These are phyloP conservation scores for Sebastes taczanowskii DNA, from an alignment of 2,797 vertebrate genomes.

Conservation along the genomic window DNA sequence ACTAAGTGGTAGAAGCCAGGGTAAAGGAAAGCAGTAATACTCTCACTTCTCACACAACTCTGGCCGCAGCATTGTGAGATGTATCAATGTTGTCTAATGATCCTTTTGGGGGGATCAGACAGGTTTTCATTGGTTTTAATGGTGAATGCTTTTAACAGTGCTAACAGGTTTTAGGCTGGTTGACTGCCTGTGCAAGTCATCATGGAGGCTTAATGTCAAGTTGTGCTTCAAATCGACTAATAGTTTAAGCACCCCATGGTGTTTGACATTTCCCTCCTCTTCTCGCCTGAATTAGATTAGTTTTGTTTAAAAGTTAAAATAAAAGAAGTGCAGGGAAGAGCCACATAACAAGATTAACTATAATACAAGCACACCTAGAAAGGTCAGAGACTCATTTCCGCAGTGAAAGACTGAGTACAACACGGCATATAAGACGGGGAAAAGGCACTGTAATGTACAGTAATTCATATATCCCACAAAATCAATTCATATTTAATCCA, in stretches of 20 bases:
- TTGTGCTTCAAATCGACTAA: not conserved
- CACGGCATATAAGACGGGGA: not conserved
- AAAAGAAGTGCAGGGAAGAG: not conserved
- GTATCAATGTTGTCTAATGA: not conserved
- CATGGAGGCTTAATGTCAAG: constrained; percentile 19
- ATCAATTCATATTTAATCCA: no score
- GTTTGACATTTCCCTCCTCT: constrained; percentile 23
- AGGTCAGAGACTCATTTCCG: constrained; percentile 22
- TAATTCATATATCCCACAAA: no score
- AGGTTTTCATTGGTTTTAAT: not conserved
- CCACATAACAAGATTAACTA: not conserved
- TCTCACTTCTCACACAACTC: not conserved
- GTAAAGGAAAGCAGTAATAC: not conserved
- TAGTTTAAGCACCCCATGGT: constrained; percentile 5
- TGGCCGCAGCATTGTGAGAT: not conserved
- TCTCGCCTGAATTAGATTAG: constrained; percentile 11
- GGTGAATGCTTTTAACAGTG: not conserved
- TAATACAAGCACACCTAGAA: not conserved
- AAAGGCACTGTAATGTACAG: not conserved
- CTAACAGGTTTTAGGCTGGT: not conserved
- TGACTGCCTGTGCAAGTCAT: constrained; percentile 3
- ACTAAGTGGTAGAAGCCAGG: not conserved
- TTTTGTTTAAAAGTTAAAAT: constrained; percentile 19
- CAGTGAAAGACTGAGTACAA: not conserved
- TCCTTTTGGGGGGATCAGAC: not conserved